These are phyloP conservation scores for Umimayanthus chanpuru DNA, from an alignment of 92 coral and sea anemone species.

Conservation along the genomic window DNA sequence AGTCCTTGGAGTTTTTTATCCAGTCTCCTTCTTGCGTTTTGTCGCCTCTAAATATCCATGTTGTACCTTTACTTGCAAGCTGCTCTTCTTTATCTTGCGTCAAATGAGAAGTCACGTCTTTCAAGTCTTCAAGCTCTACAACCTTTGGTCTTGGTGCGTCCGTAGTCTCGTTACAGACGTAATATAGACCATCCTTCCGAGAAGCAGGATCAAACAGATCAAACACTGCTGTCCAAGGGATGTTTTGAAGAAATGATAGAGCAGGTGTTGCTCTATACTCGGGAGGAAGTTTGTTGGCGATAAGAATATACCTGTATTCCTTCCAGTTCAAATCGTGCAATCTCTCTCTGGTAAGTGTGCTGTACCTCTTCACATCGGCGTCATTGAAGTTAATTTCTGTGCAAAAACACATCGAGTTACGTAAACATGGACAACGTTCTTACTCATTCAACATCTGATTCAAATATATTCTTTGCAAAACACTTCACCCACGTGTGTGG, in stretches of 20 bases:
- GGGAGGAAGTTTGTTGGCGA: constrained; percentile 59
- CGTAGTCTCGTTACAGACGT: constrained; percentile 58
- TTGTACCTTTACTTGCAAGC: constrained; percentile 59
- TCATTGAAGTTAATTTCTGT: constrained; percentile 22
- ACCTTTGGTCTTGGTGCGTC: constrained; percentile 57
- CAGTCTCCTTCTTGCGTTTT: constrained; percentile 67
- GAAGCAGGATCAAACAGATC: constrained; percentile 61
- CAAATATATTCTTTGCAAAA: not conserved
- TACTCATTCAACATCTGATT: not conserved
- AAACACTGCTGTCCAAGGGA: constrained; percentile 71
- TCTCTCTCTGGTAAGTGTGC: constrained; percentile 47
- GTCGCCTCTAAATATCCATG: constrained; percentile 59
- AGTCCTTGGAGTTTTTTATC: constrained; percentile 60
- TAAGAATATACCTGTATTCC: constrained; percentile 53
- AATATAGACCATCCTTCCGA: constrained; percentile 52
- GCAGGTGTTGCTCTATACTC: constrained; percentile 50
- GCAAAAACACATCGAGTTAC: not conserved
- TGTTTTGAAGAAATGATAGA: constrained; percentile 62
- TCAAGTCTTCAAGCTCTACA: constrained; percentile 57
- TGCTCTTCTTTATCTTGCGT: constrained; percentile 27
- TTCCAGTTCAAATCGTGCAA: constrained; percentile 50
- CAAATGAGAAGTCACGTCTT: constrained; percentile 32
- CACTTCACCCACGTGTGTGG: not conserved
- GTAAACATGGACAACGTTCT: not conserved
- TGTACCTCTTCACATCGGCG: constrained; percentile 46